A percentile compares a stretch with the other conserved stretches of the same genome.
These are phyloP conservation scores for Lagopus leucura DNA, from an alignment of 2,113 vertebrate species.

Conservation along the genomic window DNA sequence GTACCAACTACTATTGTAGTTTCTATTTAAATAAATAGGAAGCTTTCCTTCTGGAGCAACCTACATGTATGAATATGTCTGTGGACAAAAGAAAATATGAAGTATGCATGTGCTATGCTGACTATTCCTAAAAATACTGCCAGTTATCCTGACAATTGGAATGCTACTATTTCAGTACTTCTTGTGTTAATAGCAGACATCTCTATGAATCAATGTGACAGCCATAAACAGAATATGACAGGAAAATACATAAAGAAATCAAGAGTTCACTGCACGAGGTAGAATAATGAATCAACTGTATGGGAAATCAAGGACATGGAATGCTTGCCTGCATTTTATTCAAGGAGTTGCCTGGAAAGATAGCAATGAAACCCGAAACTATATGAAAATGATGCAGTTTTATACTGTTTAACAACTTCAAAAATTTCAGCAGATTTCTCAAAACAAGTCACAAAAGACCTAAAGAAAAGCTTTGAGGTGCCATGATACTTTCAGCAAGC, in stretches of 20 bases:
- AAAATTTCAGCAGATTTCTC: conserved; percentile 34
- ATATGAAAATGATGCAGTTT: neutral
- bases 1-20: neutral
- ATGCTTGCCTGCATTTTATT: neutral
- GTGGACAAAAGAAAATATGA: neutral
- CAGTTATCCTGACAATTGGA: neutral
- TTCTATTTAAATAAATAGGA: neutral
- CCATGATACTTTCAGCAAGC: neutral
- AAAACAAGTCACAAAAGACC: neutral
- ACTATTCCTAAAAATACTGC: neutral
- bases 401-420: neutral
- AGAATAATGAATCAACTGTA: conserved; percentile 39
- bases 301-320: conserved; percentile 11
- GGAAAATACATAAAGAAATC: conserved; percentile 42
- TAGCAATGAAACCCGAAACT: conserved; percentile 37
- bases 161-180: neutral
- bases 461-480: neutral
- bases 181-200: neutral
- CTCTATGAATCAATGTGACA: neutral
- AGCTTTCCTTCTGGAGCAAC: neutral
- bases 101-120: neutral
- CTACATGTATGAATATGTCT: neutral
- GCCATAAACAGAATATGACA: neutral
- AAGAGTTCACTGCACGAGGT: conserved; percentile 5
- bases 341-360: neutral